Evolutionary conservation across 2,888 invertebrate genomes (phyloP).

Genomic region (Slavum lentiscoides): DNA sequence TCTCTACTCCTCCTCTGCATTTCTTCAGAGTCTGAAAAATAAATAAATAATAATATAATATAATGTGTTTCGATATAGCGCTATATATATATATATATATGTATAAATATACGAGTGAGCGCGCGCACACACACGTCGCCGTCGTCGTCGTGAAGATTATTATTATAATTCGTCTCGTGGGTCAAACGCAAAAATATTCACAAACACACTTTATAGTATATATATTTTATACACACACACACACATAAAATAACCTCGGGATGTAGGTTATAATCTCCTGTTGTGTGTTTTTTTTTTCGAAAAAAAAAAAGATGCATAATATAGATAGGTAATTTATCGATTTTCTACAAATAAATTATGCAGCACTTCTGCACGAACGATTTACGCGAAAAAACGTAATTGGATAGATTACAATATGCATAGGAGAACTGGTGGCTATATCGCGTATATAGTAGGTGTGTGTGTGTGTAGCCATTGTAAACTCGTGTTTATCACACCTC

Average conservation of each 20-base stretch:
- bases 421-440: not conserved
- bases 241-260: not conserved
- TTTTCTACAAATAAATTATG: slow-evolving; percentile 35
- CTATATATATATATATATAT: too few species aligned
- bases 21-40: too few species aligned
- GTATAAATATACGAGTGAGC: too few species aligned
- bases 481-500: slow-evolving; percentile 19
- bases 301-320: slow-evolving; percentile 29
- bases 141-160: too few species aligned
- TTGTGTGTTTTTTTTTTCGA: not conserved
- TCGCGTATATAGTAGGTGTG: too few species aligned
- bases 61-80: too few species aligned
- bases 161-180: not conserved
- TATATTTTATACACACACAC: not conserved
- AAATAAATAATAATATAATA: too few species aligned
- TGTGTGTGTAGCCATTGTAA: slow-evolving; percentile 14
- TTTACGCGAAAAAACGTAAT: slow-evolving; percentile 31
- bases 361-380: slow-evolving; percentile 22
- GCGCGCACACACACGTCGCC: too few species aligned
- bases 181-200: slow-evolving; percentile 12
- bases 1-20: too few species aligned
- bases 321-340: slow-evolving; percentile 40
- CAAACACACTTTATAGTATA: not conserved
- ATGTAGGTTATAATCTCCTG: slow-evolving; percentile 28
- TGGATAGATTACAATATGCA: slow-evolving; percentile 18